A percentile compares a stretch with the other conserved stretches of the same genome.
These are phyloP conservation scores for Drosophila equinoxialis DNA, from an alignment of 1,140 invertebrate genomes.

Conservation along the genomic window DNA sequence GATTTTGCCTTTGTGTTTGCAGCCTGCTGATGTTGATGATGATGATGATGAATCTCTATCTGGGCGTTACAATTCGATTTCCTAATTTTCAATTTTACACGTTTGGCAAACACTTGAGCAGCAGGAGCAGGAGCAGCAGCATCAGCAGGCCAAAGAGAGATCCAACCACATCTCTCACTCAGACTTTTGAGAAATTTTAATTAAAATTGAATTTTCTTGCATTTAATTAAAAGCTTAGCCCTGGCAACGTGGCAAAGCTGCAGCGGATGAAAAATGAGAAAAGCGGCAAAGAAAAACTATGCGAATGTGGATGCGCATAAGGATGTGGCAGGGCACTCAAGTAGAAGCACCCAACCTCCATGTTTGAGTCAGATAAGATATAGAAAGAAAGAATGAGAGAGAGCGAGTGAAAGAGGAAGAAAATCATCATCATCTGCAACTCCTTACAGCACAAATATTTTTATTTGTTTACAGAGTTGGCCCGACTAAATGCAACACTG, in stretches of 20 bases:
- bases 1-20: slow-evolving; percentile 58
- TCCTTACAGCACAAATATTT: slow-evolving; percentile 41
- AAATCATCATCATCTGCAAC: slow-evolving; percentile 51
- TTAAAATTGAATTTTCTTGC: slow-evolving; percentile 81
- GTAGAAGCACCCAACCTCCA: slow-evolving; percentile 66
- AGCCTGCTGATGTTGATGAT: slow-evolving; percentile 2
- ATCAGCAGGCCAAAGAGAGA: slow-evolving; percentile 30
- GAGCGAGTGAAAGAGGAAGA: slow-evolving; percentile 19
- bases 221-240: slow-evolving; percentile 80
- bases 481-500: slow-evolving; percentile 67
- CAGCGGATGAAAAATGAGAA: slow-evolving; percentile 56
- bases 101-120: slow-evolving; percentile 73
- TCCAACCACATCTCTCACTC: slow-evolving; percentile 30
- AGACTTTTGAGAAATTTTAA: slow-evolving; percentile 78
- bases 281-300: slow-evolving; percentile 50
- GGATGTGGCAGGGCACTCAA: slow-evolving; percentile 62
- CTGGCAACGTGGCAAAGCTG: slow-evolving; percentile 28
- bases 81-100: slow-evolving; percentile 81
- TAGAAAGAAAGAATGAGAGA: not conserved
- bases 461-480: slow-evolving; percentile 56
- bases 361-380: slow-evolving; percentile 22
- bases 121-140: slow-evolving; percentile 40
- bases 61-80: slow-evolving; percentile 73
- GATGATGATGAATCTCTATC: not conserved
- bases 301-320: slow-evolving; percentile 18